phyloP scores from a whole-genome alignment of 2,888 invertebrate species.

The Mechanitis messenoides region DNA sequence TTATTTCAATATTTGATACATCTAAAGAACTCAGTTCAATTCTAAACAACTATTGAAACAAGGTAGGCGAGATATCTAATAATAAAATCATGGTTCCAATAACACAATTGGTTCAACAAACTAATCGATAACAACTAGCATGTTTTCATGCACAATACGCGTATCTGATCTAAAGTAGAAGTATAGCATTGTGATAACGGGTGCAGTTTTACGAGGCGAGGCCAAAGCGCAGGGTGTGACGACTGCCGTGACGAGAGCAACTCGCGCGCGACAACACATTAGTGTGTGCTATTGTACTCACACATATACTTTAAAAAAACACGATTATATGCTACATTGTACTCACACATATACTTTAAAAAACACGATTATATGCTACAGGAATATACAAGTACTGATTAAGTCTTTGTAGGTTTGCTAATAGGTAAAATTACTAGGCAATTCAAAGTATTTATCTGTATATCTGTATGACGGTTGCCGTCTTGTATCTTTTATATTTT shows the following conservation, averaged over 20 bases:
- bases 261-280: slow-evolving; percentile 52
- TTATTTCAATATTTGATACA: too few species aligned
- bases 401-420: too few species aligned
- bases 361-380: slow-evolving; percentile 5
- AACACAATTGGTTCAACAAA: slow-evolving; percentile 10
- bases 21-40: too few species aligned
- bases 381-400: too few species aligned
- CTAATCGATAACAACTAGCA: slow-evolving; percentile 1
- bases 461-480: too few species aligned
- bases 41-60: too few species aligned
- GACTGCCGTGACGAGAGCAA: slow-evolving; percentile 39
- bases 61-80: too few species aligned
- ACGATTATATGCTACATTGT: slow-evolving; percentile 8
- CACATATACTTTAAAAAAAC: slow-evolving; percentile 5
- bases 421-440: neutral
- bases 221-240: slow-evolving; percentile 62
- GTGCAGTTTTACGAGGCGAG: slow-evolving; percentile 68
- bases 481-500: too few species aligned
- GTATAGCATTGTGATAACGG: slow-evolving; percentile 54
- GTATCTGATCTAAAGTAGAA: slow-evolving; percentile 42
- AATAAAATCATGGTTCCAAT: slow-evolving; percentile 2
- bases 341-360: slow-evolving; percentile 1
- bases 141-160: slow-evolving; percentile 34
- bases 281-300: slow-evolving; percentile 15
- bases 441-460: too few species aligned